Evolutionary conservation across 2,888 invertebrate species (phyloP), one percentile per base, ranked within the genome.

Genomic region (Acholoe squamosa): DNA sequence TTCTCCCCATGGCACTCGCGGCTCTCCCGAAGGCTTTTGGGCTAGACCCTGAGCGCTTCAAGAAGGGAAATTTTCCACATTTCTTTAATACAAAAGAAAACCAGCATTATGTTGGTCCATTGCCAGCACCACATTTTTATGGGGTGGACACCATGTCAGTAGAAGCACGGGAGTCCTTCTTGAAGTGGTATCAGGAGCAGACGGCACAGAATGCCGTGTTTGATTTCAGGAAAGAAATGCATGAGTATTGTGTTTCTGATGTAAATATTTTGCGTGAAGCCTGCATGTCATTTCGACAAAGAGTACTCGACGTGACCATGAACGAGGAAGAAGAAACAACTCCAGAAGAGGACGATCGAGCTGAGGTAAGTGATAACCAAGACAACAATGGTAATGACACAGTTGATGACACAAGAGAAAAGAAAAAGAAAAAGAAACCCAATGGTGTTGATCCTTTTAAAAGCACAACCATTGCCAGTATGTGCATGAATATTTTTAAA

Each of bases 391-490:
- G 54, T 19, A 10, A 54, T 54, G 10, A 14, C 12, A 19, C 19
- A 54, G 54, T 10, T 14, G 54, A 54, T 14, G 54, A 54, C 19
- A 19, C 10, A 54, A 19, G 19, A 54, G 54, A 54, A 54, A n/a
- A n/a, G 19, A 54, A 54, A 19, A 67, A 67, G n/a, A 67, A 67
- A 25, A n/a, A 7, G 67, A 67, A 80, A 80, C 12, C 54, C 10
- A 80, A 43, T 52, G 86, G 86, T 16, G 86, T 86, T 19, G 86
- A 86, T 22, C 52, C 86, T 7, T 86, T 86, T 51, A 54, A 86
- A 28, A 14, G 43, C 52, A 54, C 54, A 12, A 86, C 86, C 86
- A 86, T 86, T 51, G 52, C 86, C 7, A 25, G 86, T 51, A 52
- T 54, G 28, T 86, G 86, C 54, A 86, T 86, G 86, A 7, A 43